Evolutionary conservation across 1,140 invertebrate species (phyloP), one percentile per base, ranked within the genome.

Genomic region (Thaumatotibia leucotreta): DNA sequence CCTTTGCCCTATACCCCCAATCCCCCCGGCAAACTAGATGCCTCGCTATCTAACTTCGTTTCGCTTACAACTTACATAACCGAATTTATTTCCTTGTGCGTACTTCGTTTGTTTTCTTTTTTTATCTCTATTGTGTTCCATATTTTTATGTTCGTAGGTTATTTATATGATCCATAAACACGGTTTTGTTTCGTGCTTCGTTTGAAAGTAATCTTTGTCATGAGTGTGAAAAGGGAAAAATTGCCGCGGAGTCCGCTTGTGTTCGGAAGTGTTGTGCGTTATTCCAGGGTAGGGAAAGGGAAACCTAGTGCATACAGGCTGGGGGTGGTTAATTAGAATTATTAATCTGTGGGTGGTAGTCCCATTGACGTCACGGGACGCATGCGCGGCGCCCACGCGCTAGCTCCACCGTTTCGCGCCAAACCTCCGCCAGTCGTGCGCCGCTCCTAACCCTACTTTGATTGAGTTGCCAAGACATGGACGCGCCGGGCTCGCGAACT

Each of bases 331-430:
- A 69, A 75, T 58, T 58, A 58, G 52, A 31, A 58, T 58, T 31
- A 58, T 58, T 58, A 58, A 58, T 58, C 52, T 27, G n/a, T n/a
- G 52, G 77, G 86, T 82, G 81, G 79, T 78, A 73, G 69, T 63
- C 65, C 39, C 74, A 68, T 75, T 84, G 79, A 82, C 80, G 78
- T 82, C 80, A 83, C 74, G 52, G 69, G 70, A 72, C 88, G 88
- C 88, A 90, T 88, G 88, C 88, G 88, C 83, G 73, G 75, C 64
- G 61, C 66, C 64, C 69, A 67, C 72, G 67, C 69, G 70, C 73
- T 68, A 66, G 20, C 22, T 35, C 69, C 64, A 50, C 33, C 64
- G 69, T 90, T 90, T 90, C 88, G 86, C 88, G 88, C 88, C 86
- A 90, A 90, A 84, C 76, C 78, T 76, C 69, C 66, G 65, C 75